A percentile compares a stretch with the other conserved stretches of the same genome.
Evolutionary conservation across 2,797 vertebrate species (phyloP).

Genomic region (Simalia tracyae): DNA sequence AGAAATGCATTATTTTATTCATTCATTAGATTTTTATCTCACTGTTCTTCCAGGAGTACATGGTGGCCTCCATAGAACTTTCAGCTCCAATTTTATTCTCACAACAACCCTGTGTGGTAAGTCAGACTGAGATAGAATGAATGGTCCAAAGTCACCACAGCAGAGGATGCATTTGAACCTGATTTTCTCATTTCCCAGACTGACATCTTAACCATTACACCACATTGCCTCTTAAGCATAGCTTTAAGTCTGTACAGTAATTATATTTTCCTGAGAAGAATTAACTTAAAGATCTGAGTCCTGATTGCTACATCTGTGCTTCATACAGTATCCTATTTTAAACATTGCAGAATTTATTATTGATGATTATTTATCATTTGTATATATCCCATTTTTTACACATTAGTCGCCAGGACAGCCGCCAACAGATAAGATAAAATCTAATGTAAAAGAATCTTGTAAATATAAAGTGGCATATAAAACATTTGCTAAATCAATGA

Average conservation of each 20-base stretch:
- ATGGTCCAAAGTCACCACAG: neutral
- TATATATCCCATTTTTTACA: neutral
- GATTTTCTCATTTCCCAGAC: neutral
- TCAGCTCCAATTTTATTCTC: neutral
- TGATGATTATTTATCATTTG: neutral
- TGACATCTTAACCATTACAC: conserved; percentile 58
- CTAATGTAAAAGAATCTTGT: neutral
- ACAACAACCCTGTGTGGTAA: neutral
- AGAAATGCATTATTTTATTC: neutral
- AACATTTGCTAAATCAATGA: neutral
- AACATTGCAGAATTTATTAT: neutral
- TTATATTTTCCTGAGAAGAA: conserved; percentile 26
- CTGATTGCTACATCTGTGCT: neutral
- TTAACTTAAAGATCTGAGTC: conserved; percentile 13
- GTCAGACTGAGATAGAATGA: neutral
- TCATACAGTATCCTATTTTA: conserved; percentile 11
- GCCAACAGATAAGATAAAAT: neutral
- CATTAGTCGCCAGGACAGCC: neutral
- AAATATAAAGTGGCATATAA: neutral
- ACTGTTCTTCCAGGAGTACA: neutral
- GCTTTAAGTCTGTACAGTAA: conserved; percentile 59
- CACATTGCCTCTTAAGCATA: conserved; percentile 68
- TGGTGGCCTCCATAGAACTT: neutral
- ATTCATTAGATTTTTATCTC: neutral
- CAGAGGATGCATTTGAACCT: neutral